Conservation (phyloP, 2,797 vertebrate species). For the Ptychobarbus kaznakovi region DNA sequence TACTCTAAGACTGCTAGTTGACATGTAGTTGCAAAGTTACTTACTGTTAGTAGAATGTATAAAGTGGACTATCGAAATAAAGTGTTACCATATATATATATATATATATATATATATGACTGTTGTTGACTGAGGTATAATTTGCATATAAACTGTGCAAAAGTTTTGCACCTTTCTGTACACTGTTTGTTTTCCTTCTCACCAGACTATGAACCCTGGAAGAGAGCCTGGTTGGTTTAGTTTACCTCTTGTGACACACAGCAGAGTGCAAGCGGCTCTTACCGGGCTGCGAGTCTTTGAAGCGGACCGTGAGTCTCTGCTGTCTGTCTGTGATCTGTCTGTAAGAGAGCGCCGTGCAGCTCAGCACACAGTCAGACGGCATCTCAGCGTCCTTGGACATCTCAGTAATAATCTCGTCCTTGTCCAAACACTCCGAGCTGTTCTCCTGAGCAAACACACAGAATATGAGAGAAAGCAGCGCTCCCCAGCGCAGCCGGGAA, state of each 20-base stretch:
- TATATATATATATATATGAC: neutral
- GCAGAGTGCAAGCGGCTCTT: slow-evolving; percentile 37
- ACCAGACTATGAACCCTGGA: neutral
- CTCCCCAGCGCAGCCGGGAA: slow-evolving; percentile 58
- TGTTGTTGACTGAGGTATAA: neutral
- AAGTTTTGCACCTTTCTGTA: neutral
- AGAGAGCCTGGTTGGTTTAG: neutral
- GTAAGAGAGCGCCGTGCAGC: slow-evolving; percentile 73
- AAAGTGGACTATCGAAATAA: no score
- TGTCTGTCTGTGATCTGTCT: slow-evolving; percentile 63
- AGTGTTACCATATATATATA: no score
- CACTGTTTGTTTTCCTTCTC: neutral
- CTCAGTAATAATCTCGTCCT: slow-evolving; percentile 59
- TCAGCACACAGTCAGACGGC: slow-evolving; percentile 70
- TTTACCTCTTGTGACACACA: neutral
- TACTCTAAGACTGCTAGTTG: no score
- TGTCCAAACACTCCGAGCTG: slow-evolving; percentile 66
- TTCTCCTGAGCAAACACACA: slow-evolving; percentile 50
- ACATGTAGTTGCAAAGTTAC: no score
- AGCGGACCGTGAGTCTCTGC: slow-evolving; percentile 67
- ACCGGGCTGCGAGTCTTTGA: slow-evolving; percentile 72
- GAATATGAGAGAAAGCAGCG: slow-evolving; percentile 60
- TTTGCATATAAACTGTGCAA: neutral
- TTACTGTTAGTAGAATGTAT: no score
- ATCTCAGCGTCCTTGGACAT: slow-evolving; percentile 34